A percentile compares a stretch with the other conserved stretches of the same genome.
Evolutionary conservation across 2,888 invertebrate species (phyloP).

Genomic region (Chironomus riparius): DNA sequence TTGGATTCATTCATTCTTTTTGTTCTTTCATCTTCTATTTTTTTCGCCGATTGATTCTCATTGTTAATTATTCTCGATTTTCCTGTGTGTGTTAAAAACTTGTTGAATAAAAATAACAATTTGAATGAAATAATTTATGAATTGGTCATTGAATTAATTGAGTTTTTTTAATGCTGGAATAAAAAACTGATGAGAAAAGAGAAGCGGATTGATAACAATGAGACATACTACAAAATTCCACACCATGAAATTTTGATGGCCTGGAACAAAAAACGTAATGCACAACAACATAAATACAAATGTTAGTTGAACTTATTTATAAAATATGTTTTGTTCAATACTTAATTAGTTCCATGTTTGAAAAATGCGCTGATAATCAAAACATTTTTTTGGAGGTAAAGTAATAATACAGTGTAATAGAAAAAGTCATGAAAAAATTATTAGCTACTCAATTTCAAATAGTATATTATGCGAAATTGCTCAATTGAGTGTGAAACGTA

Average conservation of each 20-base stretch:
- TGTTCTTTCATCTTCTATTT: constrained; percentile 10
- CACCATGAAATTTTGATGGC: neutral
- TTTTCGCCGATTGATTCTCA: constrained; percentile 19
- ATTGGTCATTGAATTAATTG: constrained; percentile 19
- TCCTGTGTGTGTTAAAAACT: constrained; percentile 12
- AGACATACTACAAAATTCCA: neutral
- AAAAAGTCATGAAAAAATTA: neutral
- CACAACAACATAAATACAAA: neutral
- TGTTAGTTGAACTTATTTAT: neutral
- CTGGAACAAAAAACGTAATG: neutral
- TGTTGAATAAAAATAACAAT: constrained; percentile 27
- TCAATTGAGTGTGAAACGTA: constrained; percentile 20
- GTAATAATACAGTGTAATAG: neutral
- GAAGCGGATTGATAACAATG: constrained; percentile 12
- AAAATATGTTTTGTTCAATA: too few relatives aligned
- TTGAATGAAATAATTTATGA: constrained; percentile 12
- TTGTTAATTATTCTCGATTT: constrained; percentile 24
- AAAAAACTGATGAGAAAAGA: neutral
- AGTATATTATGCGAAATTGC: neutral
- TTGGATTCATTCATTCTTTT: neutral
- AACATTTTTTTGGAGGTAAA: too few relatives aligned
- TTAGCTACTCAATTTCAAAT: neutral
- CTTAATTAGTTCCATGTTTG: too few relatives aligned
- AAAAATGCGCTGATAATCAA: too few relatives aligned
- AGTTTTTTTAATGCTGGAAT: neutral